These are phyloP conservation scores for Procavia capensis DNA, from an alignment of 2,113 vertebrate species.

Conservation along the genomic window DNA sequence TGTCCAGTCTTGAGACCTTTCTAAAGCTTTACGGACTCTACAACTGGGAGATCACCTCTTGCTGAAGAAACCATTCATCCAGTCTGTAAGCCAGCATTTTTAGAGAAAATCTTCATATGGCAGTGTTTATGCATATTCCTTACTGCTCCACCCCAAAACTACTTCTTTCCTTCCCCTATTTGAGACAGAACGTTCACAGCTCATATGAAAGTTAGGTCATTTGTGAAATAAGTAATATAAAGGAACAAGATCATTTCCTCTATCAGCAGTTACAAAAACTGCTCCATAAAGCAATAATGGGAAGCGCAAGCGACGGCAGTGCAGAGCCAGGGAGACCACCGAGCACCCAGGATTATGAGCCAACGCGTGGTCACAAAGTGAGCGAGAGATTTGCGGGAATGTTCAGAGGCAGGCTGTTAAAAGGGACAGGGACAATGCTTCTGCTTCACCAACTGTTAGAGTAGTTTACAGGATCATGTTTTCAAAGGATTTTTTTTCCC, in stretches of 20 bases:
- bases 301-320: background rate
- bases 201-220: background rate
- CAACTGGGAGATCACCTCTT: background rate
- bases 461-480: background rate
- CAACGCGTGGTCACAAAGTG: background rate
- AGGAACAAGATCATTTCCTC: background rate
- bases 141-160: background rate
- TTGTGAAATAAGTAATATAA: conserved; percentile 27
- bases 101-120: background rate
- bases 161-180: background rate
- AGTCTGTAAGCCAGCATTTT: background rate
- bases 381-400: background rate
- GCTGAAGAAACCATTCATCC: background rate
- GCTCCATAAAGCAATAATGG: background rate
- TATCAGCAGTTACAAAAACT: background rate
- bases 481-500: background rate
- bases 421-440: background rate
- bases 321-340: background rate
- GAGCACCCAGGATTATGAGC: background rate
- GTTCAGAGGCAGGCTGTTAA: background rate
- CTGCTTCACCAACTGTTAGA: background rate
- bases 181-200: conserved; percentile 19
- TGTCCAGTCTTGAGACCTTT: background rate
- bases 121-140: background rate
- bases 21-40: background rate